phyloP scores from a whole-genome alignment of 2,888 invertebrate genomes.

The Eupithecia inturbata region DNA sequence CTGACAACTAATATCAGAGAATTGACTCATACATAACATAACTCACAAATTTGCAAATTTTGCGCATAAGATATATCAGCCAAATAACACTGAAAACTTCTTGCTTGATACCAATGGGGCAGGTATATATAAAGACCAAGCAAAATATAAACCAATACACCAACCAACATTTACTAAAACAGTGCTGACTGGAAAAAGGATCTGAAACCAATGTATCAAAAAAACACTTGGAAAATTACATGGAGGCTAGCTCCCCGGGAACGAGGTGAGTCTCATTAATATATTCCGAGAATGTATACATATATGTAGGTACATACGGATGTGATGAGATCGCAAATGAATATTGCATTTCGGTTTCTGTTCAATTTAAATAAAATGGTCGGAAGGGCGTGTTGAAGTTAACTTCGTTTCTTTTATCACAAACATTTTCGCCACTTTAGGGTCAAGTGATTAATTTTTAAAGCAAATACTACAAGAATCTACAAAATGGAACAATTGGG shows the following conservation, averaged over 20 bases:
- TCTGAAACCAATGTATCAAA: not conserved
- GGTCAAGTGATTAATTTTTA: not conserved
- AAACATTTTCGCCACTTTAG: not conserved
- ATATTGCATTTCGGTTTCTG: conserved; percentile 10
- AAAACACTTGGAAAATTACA: conserved; percentile 13
- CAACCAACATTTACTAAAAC: not conserved
- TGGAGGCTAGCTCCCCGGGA: conserved; percentile 6
- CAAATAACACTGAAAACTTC: not conserved
- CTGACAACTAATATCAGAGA: not conserved
- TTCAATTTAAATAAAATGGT: conserved; percentile 7
- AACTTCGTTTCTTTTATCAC: not conserved
- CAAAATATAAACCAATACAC: not conserved
- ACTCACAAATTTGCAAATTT: not conserved
- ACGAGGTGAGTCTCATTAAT: conserved; percentile 2
- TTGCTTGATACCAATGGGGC: not conserved
- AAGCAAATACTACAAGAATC: not conserved
- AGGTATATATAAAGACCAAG: not conserved
- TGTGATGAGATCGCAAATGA: conserved; percentile 12
- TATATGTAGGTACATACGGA: not conserved
- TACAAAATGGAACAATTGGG: not conserved
- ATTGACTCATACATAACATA: not conserved
- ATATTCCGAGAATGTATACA: not conserved
- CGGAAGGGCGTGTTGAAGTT: not conserved
- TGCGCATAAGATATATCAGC: not conserved
- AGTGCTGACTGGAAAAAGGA: not conserved